Evolutionary conservation across 2,797 vertebrate genomes (phyloP).

Genomic region (Huso huso): DNA sequence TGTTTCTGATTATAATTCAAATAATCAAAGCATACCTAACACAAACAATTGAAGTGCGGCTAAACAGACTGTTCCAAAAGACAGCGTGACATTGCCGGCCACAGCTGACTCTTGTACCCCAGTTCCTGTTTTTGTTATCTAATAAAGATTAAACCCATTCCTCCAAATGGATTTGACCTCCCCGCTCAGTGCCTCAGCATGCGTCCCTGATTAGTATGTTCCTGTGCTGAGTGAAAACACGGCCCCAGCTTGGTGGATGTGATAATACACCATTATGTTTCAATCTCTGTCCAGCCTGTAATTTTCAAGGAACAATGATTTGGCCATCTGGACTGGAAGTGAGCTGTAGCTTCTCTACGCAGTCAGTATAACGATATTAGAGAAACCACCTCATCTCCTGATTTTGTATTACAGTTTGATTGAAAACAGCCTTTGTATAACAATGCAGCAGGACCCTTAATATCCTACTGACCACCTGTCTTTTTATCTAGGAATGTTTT

Average conservation of each 20-base stretch:
- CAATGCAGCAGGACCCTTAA: not conserved
- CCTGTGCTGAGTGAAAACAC: not conserved
- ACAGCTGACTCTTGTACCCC: too few relatives aligned
- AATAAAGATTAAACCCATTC: not conserved
- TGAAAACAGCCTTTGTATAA: not conserved
- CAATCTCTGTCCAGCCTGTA: not conserved
- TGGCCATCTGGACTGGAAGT: not conserved
- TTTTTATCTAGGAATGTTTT: not conserved
- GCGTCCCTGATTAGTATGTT: not conserved
- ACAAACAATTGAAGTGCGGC: not conserved
- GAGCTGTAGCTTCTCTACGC: not conserved
- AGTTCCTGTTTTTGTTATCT: not conserved
- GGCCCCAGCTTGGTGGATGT: not conserved
- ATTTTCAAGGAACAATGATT: not conserved
- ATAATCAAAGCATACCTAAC: not conserved
- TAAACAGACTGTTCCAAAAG: not conserved
- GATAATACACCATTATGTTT: not conserved
- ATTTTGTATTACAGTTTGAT: not conserved
- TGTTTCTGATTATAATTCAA: not conserved
- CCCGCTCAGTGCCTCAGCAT: not conserved
- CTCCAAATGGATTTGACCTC: not conserved
- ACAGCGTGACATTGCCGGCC: not conserved
- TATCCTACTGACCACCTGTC: not conserved
- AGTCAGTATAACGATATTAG: not conserved
- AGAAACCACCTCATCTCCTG: not conserved